Percentiles rank a stretch among this genome's conserved stretches.
These are phyloP conservation scores for Cynopterus brachyotis DNA, from an alignment of 2,113 vertebrate genomes.

Conservation along the genomic window DNA sequence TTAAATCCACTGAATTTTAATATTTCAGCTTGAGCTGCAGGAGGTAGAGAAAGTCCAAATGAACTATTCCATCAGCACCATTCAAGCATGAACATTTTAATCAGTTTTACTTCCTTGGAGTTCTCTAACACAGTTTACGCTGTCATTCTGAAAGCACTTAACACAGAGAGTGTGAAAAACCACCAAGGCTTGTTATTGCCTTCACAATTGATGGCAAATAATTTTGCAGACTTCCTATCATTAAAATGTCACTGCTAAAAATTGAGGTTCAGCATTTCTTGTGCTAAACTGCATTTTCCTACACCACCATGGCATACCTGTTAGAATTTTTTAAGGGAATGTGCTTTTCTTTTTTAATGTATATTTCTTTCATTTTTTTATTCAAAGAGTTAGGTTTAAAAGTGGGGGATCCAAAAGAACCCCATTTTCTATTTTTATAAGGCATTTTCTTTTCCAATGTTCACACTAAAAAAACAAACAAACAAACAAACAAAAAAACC, in stretches of 20 bases:
- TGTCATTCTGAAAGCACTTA: conserved; percentile 93
- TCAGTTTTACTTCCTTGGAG: conserved; percentile 92
- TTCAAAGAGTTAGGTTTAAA: conserved; percentile 68
- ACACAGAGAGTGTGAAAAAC: conserved; percentile 92
- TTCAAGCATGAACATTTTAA: conserved; percentile 94
- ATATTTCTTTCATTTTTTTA: conserved; percentile 68
- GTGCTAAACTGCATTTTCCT: conserved; percentile 85
- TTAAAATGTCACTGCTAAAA: conserved; percentile 92
- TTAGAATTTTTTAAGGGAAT: conserved; percentile 65
- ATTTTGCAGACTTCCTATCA: conserved; percentile 91
- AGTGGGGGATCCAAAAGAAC: conserved; percentile 3
- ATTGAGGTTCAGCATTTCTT: conserved; percentile 89
- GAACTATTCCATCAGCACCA: conserved; percentile 92
- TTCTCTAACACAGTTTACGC: conserved; percentile 91
- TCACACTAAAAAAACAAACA: neutral
- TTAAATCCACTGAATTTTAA: conserved; percentile 94
- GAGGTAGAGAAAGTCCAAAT: conserved; percentile 92
- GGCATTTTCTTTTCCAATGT: conserved; percentile 31
- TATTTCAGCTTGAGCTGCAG: conserved; percentile 92
- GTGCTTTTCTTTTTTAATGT: neutral
- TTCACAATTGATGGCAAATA: conserved; percentile 93
- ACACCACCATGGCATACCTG: conserved; percentile 81
- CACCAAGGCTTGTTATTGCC: conserved; percentile 91
- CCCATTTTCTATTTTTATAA: conserved; percentile 56
- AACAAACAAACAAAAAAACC: too few relatives aligned